Base-by-base conservation (phyloP, 64 coral and sea anemone genomes). In the Montipora cactus region DNA sequence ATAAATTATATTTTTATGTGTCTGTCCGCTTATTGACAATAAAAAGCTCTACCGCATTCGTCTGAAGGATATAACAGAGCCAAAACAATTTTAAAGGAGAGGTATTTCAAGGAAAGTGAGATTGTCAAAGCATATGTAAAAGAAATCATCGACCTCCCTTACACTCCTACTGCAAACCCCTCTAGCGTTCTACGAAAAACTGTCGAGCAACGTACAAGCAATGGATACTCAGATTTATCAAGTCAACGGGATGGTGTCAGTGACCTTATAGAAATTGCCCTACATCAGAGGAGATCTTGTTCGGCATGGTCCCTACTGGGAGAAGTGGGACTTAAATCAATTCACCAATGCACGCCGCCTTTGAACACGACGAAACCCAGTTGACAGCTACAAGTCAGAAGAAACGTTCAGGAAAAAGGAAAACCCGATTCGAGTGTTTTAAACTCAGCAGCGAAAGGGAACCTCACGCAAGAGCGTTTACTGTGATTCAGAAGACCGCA, bases 11-110 rank as follows among this genome's bases (percentile, higher is more conserved):
- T 25, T 25, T 25, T 25, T 0, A 25, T 25, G 25, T 25, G 25
- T 25, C 25, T 25, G 25, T 25, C 25, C 25, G 25, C 25, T 25
- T 25, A 25, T 25, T 25, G 25, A 25, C 25, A 25, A 25, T 25
- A 25, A 25, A 6, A 80, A 4, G 44, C 14, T 20, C 20, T 80
- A 15, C 78, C 78, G 10, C 21, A 53, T 51, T 47, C 78, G 8
- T 4, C 46, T 19, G 78, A 80, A 59, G 83, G 83, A 16, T 87
- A 87, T 62, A 74, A 87, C 62, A 20, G 83, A 49, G 64, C 83
- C 5, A 19, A 48, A 71, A 8, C 64, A 1, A 87, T 47, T 8
- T 62, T 72, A n/a, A 87, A 87, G 11, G 47, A 50, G 18, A 3
- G 1, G 49, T 80, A 59, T 82, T 25, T 25, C 2, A 74, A 28